Conservation (phyloP, 2,113 vertebrate species). For the Alethe castanea region DNA sequence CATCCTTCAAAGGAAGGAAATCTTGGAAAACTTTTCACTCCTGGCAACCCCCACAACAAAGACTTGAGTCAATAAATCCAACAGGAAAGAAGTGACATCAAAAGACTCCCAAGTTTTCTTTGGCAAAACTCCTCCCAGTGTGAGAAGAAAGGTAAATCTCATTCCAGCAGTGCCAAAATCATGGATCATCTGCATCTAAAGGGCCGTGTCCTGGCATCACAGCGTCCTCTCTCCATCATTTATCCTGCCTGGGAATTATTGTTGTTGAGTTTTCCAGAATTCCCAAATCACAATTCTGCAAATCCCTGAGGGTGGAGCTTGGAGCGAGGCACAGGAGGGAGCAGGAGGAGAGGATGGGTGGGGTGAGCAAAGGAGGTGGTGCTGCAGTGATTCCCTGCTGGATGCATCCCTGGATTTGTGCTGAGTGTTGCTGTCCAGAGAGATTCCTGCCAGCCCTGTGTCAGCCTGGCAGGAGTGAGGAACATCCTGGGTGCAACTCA, state of each 20-base stretch:
- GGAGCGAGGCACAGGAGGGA: background rate
- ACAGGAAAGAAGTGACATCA: background rate
- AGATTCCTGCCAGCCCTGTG: background rate
- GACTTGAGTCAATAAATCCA: background rate
- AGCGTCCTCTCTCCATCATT: background rate
- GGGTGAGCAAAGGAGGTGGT: background rate
- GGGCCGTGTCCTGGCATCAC: background rate
- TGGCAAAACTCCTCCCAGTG: background rate
- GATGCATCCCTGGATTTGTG: background rate
- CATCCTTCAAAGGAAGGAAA: background rate
- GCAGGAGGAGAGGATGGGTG: background rate
- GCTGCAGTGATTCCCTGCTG: background rate
- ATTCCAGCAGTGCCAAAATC: background rate
- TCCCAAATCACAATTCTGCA: background rate
- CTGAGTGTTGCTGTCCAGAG: accelerated
- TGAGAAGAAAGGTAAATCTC: conserved; percentile 24
- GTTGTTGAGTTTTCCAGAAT: background rate
- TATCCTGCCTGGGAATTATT: background rate
- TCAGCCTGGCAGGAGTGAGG: background rate
- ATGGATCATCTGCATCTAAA: background rate
- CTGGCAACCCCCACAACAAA: background rate
- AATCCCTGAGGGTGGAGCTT: background rate
- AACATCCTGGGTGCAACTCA: background rate
- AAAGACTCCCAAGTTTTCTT: background rate
- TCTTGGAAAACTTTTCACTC: background rate